Base-by-base conservation (phyloP, 1,140 invertebrate genomes). In the Bombus huntii region DNA sequence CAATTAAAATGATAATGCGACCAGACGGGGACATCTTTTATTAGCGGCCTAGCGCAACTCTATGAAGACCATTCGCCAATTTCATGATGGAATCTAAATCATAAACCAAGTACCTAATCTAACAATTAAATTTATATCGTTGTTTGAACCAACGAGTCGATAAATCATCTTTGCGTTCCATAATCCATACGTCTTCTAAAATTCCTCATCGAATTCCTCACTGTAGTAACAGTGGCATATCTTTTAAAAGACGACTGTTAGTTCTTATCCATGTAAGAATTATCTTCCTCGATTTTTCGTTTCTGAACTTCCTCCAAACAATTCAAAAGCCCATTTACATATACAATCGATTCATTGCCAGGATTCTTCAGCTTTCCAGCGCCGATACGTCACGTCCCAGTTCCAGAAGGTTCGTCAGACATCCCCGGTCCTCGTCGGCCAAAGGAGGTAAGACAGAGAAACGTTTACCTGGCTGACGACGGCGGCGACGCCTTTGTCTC, bases 401-500 rank as follows among this genome's bases (percentile, higher is more conserved):
- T 9, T 73, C 4, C 62, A 47, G n/a, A 68, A 53, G 74, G 37
- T 57, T 57, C 79, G 74, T 85, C 88, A 86, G 77, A 57, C 72
- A 37, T 31, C 12, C 34, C 42, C 22, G 34, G 39, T 80, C 39
- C n/a, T 66, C 34, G 18, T 42, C 6, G 28, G 10, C 53, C 4
- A 1, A n/a, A 3, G 39, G 8, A 37, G 44, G 42, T 37, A 34
- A n/a, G 65, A 74, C 31, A 70, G 57, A 42, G 62, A 66, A 39
- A 15, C 80, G 71, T 74, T 84, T 90, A 87, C 85, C 88, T 90
- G 87, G 42, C 47, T 44, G 62, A 83, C 88, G 53, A 75, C 82
- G 87, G 65, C 78, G 78, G 78, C 70, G 25, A 81, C 66, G 70
- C 84, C 87, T 87, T 89, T 89, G 88, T 89, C 88, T 83, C 70